Conservation (phyloP, 2,113 vertebrate species). For the Phalacrocorax aristotelis region DNA sequence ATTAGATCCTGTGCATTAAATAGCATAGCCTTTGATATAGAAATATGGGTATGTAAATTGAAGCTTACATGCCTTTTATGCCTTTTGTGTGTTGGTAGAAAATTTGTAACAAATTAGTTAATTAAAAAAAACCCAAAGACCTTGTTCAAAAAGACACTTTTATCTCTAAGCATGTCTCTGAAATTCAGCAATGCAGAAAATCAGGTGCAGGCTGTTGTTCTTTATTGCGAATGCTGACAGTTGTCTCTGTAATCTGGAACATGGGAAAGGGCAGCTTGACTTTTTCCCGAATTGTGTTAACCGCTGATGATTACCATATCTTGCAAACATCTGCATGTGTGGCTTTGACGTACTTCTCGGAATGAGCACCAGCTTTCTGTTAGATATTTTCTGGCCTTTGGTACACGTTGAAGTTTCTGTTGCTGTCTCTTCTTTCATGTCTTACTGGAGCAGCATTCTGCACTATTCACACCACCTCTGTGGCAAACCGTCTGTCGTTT, state of each 20-base stretch:
- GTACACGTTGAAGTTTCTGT: neutral
- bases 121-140: neutral
- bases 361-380: neutral
- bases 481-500: neutral
- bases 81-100: constrained; percentile 8
- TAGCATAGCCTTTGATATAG: neutral
- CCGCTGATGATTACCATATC: neutral
- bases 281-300: constrained; percentile 42
- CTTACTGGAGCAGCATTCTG: neutral
- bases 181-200: constrained; percentile 47
- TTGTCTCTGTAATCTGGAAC: constrained; percentile 12
- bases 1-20: neutral
- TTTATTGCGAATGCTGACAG: constrained; percentile 10
- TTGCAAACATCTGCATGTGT: constrained; percentile 14
- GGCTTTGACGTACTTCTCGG: neutral
- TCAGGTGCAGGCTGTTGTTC: neutral
- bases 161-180: neutral
- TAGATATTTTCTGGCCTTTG: neutral
- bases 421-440: neutral
- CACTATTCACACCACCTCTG: neutral
- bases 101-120: neutral
- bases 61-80: neutral
- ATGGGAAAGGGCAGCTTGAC: constrained; percentile 18
- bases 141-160: neutral
- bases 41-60: neutral